These are phyloP conservation scores for Caenorhabditis plicata DNA, from an alignment of 2,888 invertebrate genomes.

Conservation along the genomic window DNA sequence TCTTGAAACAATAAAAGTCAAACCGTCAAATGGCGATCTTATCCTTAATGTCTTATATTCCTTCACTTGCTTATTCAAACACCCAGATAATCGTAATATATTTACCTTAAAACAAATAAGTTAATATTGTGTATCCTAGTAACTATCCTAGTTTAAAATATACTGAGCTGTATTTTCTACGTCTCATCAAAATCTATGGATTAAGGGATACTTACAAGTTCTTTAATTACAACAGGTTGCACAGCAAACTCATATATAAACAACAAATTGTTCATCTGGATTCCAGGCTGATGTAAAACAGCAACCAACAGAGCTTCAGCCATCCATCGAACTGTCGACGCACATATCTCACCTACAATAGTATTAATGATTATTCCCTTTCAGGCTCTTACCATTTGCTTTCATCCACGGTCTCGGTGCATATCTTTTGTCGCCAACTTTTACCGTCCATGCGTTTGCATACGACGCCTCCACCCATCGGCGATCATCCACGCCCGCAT, in stretches of 20 bases:
- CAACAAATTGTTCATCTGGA: conserved; percentile 44
- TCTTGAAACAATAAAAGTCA: too few relatives aligned
- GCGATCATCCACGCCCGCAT: conserved; percentile 54
- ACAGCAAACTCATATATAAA: conserved; percentile 51
- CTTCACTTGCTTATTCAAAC: conserved; percentile 28
- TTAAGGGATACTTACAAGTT: conserved; percentile 33
- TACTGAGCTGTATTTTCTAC: too few relatives aligned
- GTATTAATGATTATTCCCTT: not conserved
- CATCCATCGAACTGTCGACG: conserved; percentile 53
- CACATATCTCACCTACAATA: conserved; percentile 17
- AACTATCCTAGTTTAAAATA: too few relatives aligned
- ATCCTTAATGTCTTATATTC: conserved; percentile 24
- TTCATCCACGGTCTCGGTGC: conserved; percentile 56
- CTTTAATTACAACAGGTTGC: conserved; percentile 48
- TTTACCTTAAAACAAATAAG: conserved; percentile 17
- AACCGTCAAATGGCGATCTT: conserved; percentile 35
- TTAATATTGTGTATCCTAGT: not conserved
- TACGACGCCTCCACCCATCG: conserved; percentile 46
- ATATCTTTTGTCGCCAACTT: conserved; percentile 13
- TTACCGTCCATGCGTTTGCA: conserved; percentile 49
- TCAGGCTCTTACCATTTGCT: conserved; percentile 34
- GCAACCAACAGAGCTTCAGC: conserved; percentile 53
- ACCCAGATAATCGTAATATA: conserved; percentile 40
- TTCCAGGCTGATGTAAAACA: conserved; percentile 50
- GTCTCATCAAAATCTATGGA: too few relatives aligned